Evolutionary conservation across 2,888 invertebrate genomes (phyloP), one percentile per base, ranked within the genome.

Genomic region (Stegana nigrithorax): DNA sequence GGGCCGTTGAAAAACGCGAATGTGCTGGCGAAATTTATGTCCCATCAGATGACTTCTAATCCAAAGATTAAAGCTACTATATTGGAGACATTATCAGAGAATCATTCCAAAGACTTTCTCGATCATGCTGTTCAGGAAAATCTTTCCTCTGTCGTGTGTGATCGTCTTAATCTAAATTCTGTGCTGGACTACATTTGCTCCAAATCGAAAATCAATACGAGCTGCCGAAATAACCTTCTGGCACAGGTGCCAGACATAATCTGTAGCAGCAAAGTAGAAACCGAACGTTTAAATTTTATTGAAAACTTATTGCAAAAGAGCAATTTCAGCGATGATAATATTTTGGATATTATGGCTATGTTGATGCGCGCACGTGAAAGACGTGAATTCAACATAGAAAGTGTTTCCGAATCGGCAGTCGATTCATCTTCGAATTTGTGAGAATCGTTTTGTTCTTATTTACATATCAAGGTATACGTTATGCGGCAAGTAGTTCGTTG

Each of bases 111-210:
- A 59, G 85, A 85, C 27, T 85, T 85, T 62, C 71, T 86, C 51
- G 82, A 86, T 62, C 83, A 84, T 68, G 84, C 86, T 0, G 74
- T 86, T 5, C 84, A 84, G 64, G 86, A 85, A 63, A 86, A 86
- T 70, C 73, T 84, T 5, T 82, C 83, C 0, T 80, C 82, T 2
- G 81, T 80, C n/a, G 84, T 86, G n/a, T 86, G 86, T 59, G 85
- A 85, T 65, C 81, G 83, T 6, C 74, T 86, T n/a, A 84, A 84
- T 70, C 73, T 77, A 44, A 80, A 78, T 68, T 81, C 83, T 0
- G 80, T 85, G 44, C 72, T 85, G 55, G 84, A 85, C 39, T 85
- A 81, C 60, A 71, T 85, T 5, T 82, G 80, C 29, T 84, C 80
- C 66, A 85, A 85, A 68, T 81, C 83, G 5, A 83, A 83, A 70